These are phyloP conservation scores for Lates japonicus DNA, from an alignment of 2,797 vertebrate species.

Conservation along the genomic window DNA sequence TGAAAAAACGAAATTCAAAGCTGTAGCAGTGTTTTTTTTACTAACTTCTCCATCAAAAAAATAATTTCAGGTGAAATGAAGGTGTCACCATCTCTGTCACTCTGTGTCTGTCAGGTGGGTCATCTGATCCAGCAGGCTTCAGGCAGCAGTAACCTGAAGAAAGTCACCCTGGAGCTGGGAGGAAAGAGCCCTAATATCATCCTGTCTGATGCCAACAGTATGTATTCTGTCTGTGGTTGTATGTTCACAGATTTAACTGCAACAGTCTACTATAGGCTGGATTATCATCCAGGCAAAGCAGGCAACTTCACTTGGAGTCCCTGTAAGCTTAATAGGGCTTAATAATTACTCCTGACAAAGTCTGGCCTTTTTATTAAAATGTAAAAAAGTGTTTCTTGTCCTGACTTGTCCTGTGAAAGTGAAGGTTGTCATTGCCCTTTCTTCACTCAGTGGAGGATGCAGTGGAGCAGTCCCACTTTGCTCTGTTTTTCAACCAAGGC, in stretches of 20 bases:
- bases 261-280: not conserved
- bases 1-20: too few species aligned
- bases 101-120: slow-evolving; percentile 87
- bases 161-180: slow-evolving; percentile 95
- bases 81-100: not conserved
- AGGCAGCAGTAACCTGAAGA: slow-evolving; percentile 94
- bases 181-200: slow-evolving; percentile 98
- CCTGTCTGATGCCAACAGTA: slow-evolving; percentile 94
- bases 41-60: not conserved
- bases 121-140: slow-evolving; percentile 94
- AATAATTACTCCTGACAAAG: too few species aligned
- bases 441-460: slow-evolving; percentile 90
- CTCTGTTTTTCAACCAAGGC: slow-evolving; percentile 98
- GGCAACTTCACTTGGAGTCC: too few species aligned
- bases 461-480: slow-evolving; percentile 95
- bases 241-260: not conserved
- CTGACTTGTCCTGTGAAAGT: too few species aligned
- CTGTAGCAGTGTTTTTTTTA: too few species aligned
- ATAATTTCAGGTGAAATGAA: not conserved
- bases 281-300: too few species aligned
- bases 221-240: slow-evolving; percentile 61
- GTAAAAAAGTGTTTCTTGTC: too few species aligned
- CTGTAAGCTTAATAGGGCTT: too few species aligned
- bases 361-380: too few species aligned
- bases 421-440: not conserved